Evolutionary conservation across 2,888 invertebrate species (phyloP), one percentile per base, ranked within the genome.

Genomic region (Chymomyza caudatula): DNA sequence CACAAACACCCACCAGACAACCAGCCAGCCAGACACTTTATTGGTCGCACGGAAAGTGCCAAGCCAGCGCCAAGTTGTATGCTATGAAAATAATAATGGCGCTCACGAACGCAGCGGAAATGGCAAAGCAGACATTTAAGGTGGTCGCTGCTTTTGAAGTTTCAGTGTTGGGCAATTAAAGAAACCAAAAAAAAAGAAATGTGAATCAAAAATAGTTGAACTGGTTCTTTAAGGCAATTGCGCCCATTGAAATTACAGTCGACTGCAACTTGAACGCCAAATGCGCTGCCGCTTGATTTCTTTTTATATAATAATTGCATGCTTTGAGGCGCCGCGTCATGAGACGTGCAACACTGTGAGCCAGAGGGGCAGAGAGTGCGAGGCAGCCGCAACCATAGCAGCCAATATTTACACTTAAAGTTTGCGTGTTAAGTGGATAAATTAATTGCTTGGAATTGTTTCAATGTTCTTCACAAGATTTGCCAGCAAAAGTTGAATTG

Each of bases 381-480:
- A 49, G 52, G 29, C 43, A 17, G 23, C 44, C 72, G 67, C 13
- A 29, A 42, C 55, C 15, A 71, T 63, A 65, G 58, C 74, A 57
- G 71, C 83, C 73, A 81, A 85, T 82, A 79, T 81, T 81, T 85
- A 76, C 85, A 68, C 77, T 71, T 69, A 71, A 85, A 85, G 81
- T 81, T 81, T 82, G 80, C 80, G 81, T 85, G 85, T 82, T 82
- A 83, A 81, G 81, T 85, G 81, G 83, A 69, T 70, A 77, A 81
- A 85, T 81, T 85, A 81, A 85, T 81, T 85, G 81, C 63, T 73
- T 51, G 85, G 71, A 85, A 81, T 79, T 74, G 77, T 77, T 85
- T 76, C 77, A 77, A 60, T 69, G 66, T 63, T 56, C 69, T 85
- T 64, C 8, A 37, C 11, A 62, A 79, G 75, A 67, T 69, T 69